A percentile compares a stretch with the other conserved stretches of the same genome.
These are phyloP conservation scores for Danionella dracula DNA, from an alignment of 2,797 vertebrate genomes.

Conservation along the genomic window DNA sequence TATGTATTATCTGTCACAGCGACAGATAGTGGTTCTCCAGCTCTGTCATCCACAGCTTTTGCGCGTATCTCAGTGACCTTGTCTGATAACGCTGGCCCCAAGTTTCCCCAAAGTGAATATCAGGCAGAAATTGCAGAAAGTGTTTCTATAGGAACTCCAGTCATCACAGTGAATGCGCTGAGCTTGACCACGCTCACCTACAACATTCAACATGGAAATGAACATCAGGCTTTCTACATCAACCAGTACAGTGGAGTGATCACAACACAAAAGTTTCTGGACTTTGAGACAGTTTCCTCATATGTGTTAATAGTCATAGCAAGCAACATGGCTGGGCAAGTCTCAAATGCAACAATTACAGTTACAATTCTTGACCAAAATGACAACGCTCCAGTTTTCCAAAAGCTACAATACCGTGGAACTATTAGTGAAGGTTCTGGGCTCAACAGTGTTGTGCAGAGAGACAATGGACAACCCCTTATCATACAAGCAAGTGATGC, in stretches of 20 bases:
- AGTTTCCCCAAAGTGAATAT: slow-evolving; percentile 87
- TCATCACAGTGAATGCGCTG: slow-evolving; percentile 82
- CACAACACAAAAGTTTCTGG: slow-evolving; percentile 79
- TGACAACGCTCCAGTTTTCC: slow-evolving; percentile 88
- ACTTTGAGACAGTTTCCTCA: slow-evolving; percentile 77
- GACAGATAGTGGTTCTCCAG: slow-evolving; percentile 81
- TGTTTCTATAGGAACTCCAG: slow-evolving; percentile 79
- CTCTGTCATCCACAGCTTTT: slow-evolving; percentile 82
- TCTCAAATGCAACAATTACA: slow-evolving; percentile 81
- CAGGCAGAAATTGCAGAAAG: slow-evolving; percentile 88
- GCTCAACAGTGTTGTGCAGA: slow-evolving; percentile 84
- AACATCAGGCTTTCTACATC: slow-evolving; percentile 76
- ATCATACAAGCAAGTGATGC: slow-evolving; percentile 89
- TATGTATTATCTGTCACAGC: slow-evolving; percentile 91
- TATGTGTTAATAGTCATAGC: slow-evolving; percentile 83
- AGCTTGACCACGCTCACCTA: slow-evolving; percentile 91
- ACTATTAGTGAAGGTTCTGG: slow-evolving; percentile 90
- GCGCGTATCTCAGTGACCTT: slow-evolving; percentile 87
- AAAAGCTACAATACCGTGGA: slow-evolving; percentile 80
- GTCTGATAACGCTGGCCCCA: slow-evolving; percentile 89
- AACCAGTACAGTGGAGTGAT: slow-evolving; percentile 96
- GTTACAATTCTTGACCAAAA: slow-evolving; percentile 90
- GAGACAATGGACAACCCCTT: slow-evolving; percentile 73
- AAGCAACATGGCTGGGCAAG: slow-evolving; percentile 95
- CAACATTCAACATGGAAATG: slow-evolving; percentile 84